Base-by-base conservation (phyloP, 1,140 invertebrate species). In the Drusus annulatus region DNA sequence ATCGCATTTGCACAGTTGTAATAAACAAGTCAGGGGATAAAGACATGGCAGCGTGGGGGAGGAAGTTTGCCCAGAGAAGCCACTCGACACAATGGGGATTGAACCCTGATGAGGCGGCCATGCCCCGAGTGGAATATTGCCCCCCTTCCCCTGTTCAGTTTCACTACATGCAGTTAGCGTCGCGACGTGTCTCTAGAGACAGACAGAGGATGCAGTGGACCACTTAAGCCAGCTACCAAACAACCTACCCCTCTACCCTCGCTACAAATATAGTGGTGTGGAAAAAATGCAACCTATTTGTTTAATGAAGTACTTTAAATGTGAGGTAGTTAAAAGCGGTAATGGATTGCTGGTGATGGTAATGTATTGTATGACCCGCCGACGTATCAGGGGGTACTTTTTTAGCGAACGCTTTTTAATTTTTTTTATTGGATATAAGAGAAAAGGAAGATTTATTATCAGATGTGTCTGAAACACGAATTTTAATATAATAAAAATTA, bases 31-130 rank as follows among this genome's bases (percentile, higher is more conserved):
- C n/a, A 45, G 8, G 45, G 69, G 45, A 16, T 52, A 73, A 19
- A 52, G 45, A 45, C 13, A 7, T 45, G 45, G 65, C 15, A 23
- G 31, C 52, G 19, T n/a, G 68, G 68, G 68, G 68, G 68, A 52
- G 68, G 19, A 50, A 68, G n/a, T 7, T 60, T 23, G 56, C 56
- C 56, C 19, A 13, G 56, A 60, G 28, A 50, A 52, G 10, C 45
- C 68, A 71, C 68, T 71, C 68, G 68, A 52, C 50, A 71, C 65
- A 71, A 71, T 71, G 50, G 45, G 68, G 21, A 71, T 71, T 52
- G 68, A 71, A n/a, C 68, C 68, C 65, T 19, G 36, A 71, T 51
- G 68, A 71, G 52, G 68, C 68, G 68, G n/a, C 68, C 68, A 3
- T 71, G 17, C 36, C 15, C 68, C 36, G 68, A 52, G 68, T 51